Percentiles rank a stretch among this genome's conserved stretches.
Evolutionary conservation across 2,113 vertebrate genomes (phyloP).

Genomic region (Ailuropoda melanoleuca): DNA sequence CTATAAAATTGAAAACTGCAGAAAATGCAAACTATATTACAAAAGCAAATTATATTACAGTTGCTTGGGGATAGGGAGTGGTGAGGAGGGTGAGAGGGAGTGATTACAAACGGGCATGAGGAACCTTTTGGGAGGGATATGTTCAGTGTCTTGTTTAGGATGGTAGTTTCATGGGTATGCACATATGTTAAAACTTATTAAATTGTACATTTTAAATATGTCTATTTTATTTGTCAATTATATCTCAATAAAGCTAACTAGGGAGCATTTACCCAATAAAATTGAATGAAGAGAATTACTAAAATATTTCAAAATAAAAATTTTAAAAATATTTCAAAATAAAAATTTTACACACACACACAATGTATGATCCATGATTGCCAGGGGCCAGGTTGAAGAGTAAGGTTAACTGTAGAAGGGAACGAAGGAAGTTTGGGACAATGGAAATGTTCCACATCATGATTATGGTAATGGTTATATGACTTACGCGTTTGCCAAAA

Average conservation of each 20-base stretch:
- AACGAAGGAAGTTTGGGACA: background rate
- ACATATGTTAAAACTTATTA: background rate
- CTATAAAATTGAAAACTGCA: background rate
- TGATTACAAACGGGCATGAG: background rate
- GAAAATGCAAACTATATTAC: background rate
- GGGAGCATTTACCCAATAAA: background rate
- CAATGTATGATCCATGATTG: background rate
- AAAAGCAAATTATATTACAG: background rate
- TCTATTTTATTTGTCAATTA: background rate
- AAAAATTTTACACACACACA: background rate
- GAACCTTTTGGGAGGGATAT: background rate
- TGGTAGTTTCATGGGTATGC: background rate
- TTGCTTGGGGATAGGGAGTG: background rate
- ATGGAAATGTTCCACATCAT: background rate
- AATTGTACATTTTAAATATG: background rate
- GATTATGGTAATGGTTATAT: background rate
- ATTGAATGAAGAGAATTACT: background rate
- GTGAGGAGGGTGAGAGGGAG: background rate
- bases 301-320: background rate
- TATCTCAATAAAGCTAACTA: background rate
- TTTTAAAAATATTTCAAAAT: background rate
- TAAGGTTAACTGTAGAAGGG: background rate
- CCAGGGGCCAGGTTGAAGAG: background rate
- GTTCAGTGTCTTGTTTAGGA: background rate
- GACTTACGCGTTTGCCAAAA: background rate